Evolutionary conservation across 2,888 invertebrate genomes (phyloP).

Genomic region (Phania funesta): DNA sequence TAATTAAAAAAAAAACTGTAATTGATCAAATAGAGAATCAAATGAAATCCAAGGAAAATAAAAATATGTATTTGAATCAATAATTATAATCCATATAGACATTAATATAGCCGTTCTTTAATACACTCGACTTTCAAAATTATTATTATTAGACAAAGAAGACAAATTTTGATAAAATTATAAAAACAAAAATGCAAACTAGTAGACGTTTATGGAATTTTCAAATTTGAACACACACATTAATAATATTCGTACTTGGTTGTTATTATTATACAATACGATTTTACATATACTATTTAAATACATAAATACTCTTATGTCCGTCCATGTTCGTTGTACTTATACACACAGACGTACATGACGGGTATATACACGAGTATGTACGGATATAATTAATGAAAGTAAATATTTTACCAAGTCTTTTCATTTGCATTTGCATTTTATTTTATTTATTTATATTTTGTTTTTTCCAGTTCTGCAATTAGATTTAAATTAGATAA

Average conservation of each 20-base stretch:
- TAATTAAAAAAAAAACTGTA: neutral
- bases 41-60: neutral
- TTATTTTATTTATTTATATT: too few relatives aligned
- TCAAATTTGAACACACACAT: constrained; percentile 14
- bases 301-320: constrained; percentile 17
- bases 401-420: too few relatives aligned
- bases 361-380: too few relatives aligned
- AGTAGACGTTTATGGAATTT: neutral
- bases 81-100: constrained; percentile 56
- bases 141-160: neutral
- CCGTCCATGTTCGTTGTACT: neutral
- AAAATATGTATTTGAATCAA: neutral
- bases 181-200: neutral
- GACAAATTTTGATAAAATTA: constrained; percentile 7
- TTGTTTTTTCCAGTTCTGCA: too few relatives aligned
- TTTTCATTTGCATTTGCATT: too few relatives aligned
- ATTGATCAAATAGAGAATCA: neutral
- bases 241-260: neutral
- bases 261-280: neutral
- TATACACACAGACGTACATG: constrained; percentile 35
- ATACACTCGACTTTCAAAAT: constrained; percentile 12
- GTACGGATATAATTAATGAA: too few relatives aligned
- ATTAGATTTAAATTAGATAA: too few relatives aligned
- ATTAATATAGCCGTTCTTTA: constrained; percentile 39
- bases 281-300: neutral